Conservation (phyloP, 2,797 vertebrate genomes). For the Poecilia wingei region DNA sequence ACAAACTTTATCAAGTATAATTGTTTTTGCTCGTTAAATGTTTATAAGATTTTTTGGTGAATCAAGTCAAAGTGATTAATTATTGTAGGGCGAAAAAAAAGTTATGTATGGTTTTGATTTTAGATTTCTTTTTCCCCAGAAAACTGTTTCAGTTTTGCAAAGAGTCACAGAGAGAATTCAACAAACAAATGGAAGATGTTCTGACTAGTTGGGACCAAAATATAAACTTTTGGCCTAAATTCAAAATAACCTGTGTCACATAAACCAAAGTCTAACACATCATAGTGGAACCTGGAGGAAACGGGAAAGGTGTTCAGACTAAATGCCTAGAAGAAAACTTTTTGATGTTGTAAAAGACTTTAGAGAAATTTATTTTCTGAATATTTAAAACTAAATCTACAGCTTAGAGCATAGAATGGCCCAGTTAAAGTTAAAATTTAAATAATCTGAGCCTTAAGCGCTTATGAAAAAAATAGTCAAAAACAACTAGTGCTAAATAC, state of each 20-base stretch:
- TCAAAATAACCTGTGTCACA: background rate
- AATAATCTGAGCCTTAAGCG: background rate
- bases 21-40: background rate
- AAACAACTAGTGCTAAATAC: background rate
- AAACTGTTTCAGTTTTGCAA: background rate
- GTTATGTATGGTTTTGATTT: background rate
- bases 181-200: background rate
- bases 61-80: background rate
- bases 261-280: background rate
- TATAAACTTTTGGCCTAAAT: background rate
- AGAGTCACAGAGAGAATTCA: background rate
- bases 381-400: background rate
- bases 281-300: background rate
- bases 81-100: background rate
- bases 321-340: background rate
- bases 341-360: background rate
- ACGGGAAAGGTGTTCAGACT: background rate
- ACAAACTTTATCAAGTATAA: no score
- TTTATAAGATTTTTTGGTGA: background rate
- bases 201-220: background rate
- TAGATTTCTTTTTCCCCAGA: background rate
- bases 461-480: background rate
- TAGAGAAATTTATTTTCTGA: background rate
- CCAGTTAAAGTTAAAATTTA: background rate
- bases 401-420: background rate